These are phyloP conservation scores for Teleogryllus occipitalis DNA, from an alignment of 1,140 invertebrate genomes.

Conservation along the genomic window DNA sequence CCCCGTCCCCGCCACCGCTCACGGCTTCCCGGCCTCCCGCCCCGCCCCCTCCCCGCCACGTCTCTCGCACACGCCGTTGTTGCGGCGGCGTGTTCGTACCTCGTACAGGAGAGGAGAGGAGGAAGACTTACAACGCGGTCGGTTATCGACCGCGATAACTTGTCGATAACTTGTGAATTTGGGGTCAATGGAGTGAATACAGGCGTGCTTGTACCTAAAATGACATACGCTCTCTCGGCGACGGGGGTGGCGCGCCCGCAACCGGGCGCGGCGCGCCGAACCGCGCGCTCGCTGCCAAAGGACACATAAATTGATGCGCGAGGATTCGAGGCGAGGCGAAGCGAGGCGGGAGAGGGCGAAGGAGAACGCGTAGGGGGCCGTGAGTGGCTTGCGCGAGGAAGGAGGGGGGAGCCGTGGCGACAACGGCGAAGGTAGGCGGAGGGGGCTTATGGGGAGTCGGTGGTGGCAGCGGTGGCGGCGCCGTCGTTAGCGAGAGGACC, in stretches of 20 bases:
- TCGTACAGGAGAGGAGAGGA: not conserved
- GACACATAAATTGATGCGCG: constrained; percentile 1
- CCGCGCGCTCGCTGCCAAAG: not conserved
- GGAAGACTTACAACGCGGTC: not conserved
- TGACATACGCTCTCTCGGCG: not conserved
- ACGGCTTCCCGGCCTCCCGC: too few species aligned
- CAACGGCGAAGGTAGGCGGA: not conserved
- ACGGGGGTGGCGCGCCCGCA: too few species aligned
- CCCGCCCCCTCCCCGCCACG: too few species aligned
- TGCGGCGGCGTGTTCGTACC: not conserved
- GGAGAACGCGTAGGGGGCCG: not conserved
- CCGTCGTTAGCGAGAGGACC: too few species aligned
- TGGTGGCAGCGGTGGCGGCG: too few species aligned
- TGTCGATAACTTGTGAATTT: constrained; percentile 5
- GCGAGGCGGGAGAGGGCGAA: not conserved
- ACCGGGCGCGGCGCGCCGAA: too few species aligned
- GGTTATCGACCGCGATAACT: not conserved
- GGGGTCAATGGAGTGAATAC: constrained; percentile 3
- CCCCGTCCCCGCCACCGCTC: too few species aligned
- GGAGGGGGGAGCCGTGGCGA: too few species aligned
- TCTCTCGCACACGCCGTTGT: not conserved
- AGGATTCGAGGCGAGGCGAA: not conserved
- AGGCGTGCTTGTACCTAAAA: not conserved
- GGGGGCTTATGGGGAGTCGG: too few species aligned
- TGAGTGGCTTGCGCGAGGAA: not conserved